phyloP scores from a whole-genome alignment of 2,113 vertebrate genomes.

The Trachemys scripta region DNA sequence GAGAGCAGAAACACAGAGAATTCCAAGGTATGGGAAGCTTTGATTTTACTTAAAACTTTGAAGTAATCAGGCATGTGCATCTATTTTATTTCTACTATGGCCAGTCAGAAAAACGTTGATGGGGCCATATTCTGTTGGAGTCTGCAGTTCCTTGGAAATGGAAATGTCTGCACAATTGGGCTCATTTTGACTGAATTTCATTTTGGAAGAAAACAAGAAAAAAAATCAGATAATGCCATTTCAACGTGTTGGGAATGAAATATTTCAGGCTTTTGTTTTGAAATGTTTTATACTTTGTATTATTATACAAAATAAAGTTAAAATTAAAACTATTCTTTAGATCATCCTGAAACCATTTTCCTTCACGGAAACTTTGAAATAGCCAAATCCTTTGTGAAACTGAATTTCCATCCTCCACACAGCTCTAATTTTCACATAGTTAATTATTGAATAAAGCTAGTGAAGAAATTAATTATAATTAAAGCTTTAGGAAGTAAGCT shows the following conservation, averaged over 20 bases:
- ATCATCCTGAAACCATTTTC: not conserved
- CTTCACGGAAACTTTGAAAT: not conserved
- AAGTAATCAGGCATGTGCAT: not conserved
- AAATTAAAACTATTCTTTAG: not conserved
- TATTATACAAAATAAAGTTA: not conserved
- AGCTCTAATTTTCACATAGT: not conserved
- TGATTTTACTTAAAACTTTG: not conserved
- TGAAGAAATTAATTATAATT: not conserved
- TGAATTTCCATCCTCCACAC: not conserved
- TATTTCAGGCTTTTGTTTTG: too few relatives aligned
- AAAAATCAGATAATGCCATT: too few relatives aligned
- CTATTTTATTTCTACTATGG: not conserved
- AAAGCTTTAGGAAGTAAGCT: not conserved
- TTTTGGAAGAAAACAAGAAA: too few relatives aligned
- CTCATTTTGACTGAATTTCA: too few relatives aligned
- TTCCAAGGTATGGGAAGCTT: not conserved
- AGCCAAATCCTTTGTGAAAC: not conserved
- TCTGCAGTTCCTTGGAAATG: too few relatives aligned
- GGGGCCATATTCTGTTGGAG: too few relatives aligned
- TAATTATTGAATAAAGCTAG: not conserved
- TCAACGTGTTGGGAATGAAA: too few relatives aligned
- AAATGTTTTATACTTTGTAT: too few relatives aligned
- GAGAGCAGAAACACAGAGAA: not conserved
- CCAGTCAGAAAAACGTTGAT: too few relatives aligned
- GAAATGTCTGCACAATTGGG: too few relatives aligned